These are phyloP conservation scores for Trogon surrucura DNA, from an alignment of 2,113 vertebrate species.

Conservation along the genomic window DNA sequence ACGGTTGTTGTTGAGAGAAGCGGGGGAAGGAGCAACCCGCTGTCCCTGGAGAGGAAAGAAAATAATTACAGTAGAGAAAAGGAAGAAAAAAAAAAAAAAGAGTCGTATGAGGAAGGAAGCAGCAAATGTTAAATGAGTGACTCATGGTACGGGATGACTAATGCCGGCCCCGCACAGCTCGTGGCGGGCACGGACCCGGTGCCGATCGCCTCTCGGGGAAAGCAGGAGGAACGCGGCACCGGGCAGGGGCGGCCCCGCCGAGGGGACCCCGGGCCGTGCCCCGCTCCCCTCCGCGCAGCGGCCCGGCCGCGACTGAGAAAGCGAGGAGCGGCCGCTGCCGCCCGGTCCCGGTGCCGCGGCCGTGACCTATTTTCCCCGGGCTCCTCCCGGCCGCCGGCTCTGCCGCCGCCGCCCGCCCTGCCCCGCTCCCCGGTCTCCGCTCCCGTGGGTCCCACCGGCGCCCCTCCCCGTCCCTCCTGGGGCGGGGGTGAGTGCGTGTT, in stretches of 20 bases:
- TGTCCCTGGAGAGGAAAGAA: not conserved
- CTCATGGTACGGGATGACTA: slow-evolving; percentile 42
- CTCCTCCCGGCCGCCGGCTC: not conserved
- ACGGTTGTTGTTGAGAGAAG: rapidly evolving
- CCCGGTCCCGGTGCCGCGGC: not conserved
- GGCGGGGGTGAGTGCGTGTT: too few species aligned
- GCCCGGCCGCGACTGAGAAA: not conserved
- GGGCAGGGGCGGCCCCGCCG: not conserved
- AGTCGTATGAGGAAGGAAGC: slow-evolving; percentile 38
- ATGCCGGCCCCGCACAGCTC: not conserved
- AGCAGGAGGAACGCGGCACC: not conserved
- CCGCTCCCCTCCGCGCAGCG: not conserved
- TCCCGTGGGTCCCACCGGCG: not conserved
- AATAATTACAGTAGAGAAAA: not conserved
- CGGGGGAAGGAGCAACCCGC: not conserved
- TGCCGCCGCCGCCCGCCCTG: not conserved
- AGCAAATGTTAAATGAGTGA: slow-evolving; percentile 38
- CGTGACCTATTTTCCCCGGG: slow-evolving; percentile 83
- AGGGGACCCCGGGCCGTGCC: not conserved
- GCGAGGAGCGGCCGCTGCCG: not conserved
- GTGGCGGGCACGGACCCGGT: not conserved
- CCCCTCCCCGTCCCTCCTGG: not conserved
- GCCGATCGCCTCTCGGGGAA: not conserved
- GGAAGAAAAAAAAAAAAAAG: not conserved
- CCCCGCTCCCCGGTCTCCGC: not conserved